phyloP scores from a whole-genome alignment of 2,888 invertebrate species.

The Tromatobia lineatoria region DNA sequence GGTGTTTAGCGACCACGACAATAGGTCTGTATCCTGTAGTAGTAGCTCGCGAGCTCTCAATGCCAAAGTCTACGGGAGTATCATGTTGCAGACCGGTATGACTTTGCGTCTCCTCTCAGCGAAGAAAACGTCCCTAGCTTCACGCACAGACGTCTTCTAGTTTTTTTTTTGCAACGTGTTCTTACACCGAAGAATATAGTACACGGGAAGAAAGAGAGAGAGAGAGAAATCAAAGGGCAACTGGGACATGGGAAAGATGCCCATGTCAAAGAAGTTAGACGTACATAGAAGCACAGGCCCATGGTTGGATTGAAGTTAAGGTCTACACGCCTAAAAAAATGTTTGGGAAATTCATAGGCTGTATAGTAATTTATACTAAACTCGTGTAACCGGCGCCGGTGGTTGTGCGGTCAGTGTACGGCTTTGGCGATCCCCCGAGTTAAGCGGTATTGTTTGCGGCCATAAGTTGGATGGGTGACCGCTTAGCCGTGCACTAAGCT shows the following conservation, averaged over 20 bases:
- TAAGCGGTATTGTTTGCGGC: no score
- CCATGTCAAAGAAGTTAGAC: not conserved
- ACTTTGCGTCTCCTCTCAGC: not conserved
- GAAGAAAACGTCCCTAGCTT: slow-evolving; percentile 7
- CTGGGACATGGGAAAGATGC: not conserved
- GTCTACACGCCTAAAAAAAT: no score
- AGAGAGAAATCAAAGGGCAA: not conserved
- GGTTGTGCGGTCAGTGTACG: no score
- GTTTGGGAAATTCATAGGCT: no score
- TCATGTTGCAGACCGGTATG: slow-evolving; percentile 37
- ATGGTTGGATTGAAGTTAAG: no score
- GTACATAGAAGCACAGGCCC: no score
- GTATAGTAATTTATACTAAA: no score
- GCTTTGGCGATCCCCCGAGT: no score
- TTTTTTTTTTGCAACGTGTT: not conserved
- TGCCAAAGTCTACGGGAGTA: slow-evolving; percentile 23
- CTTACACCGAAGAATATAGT: not conserved
- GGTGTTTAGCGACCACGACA: not conserved
- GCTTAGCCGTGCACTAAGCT: no score
- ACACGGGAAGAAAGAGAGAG: not conserved
- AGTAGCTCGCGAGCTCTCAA: slow-evolving; percentile 7
- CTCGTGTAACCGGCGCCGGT: no score
- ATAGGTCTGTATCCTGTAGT: slow-evolving; percentile 15
- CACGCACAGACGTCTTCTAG: not conserved
- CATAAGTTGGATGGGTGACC: no score